These are phyloP conservation scores for Myocastor coypus DNA, from an alignment of 2,113 vertebrate genomes.

Conservation along the genomic window DNA sequence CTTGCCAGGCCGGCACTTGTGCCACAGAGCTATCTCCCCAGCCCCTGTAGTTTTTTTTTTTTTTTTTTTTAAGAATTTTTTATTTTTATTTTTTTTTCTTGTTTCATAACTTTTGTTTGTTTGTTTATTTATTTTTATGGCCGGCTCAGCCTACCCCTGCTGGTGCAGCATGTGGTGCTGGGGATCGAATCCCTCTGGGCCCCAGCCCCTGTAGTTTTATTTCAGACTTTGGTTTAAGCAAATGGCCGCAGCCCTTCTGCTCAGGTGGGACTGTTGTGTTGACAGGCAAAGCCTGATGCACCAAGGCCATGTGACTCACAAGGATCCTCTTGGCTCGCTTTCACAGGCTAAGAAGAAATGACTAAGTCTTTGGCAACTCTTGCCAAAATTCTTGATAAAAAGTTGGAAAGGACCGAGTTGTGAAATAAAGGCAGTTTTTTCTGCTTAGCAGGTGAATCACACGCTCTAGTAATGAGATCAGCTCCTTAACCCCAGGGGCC, in stretches of 20 bases:
- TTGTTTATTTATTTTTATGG: too few species aligned
- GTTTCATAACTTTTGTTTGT: too few species aligned
- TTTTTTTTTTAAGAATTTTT: too few species aligned
- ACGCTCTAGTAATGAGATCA: not conserved
- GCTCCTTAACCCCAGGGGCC: not conserved
- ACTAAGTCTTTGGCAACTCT: not conserved
- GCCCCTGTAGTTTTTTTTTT: too few species aligned
- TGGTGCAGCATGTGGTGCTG: too few species aligned
- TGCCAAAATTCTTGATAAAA: not conserved
- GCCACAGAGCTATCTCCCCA: too few species aligned
- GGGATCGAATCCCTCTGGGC: too few species aligned
- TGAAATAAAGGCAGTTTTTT: not conserved
- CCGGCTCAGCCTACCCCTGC: too few species aligned
- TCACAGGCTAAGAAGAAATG: not conserved
- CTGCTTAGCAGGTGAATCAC: not conserved
- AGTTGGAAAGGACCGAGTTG: conserved; percentile 55
- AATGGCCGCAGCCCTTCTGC: not conserved
- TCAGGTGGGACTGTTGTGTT: not conserved
- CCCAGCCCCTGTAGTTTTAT: not conserved
- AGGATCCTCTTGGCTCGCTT: too few species aligned
- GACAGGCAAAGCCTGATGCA: not conserved
- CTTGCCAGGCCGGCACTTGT: too few species aligned
- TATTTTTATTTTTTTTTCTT: too few species aligned
- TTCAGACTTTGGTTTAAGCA: conserved; percentile 14
- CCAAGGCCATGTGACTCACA: not conserved